Evolutionary conservation across 2,888 invertebrate species (phyloP), one percentile per base, ranked within the genome.

Genomic region (Euplagia quadripunctaria): DNA sequence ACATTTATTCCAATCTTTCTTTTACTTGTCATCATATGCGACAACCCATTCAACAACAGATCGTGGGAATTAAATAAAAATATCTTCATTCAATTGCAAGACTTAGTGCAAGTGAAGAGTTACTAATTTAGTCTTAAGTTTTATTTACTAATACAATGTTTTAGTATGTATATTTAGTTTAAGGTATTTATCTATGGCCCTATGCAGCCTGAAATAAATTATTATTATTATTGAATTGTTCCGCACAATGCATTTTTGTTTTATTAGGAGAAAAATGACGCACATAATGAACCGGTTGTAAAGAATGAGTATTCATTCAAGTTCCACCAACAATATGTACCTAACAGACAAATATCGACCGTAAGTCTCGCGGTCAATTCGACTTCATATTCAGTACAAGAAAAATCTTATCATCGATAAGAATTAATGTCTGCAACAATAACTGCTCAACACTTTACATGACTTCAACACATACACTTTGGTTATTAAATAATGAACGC

Each of bases 401-500:
- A 31, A 66, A 58, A 49, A 55, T 20, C 17, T 61, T 41, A 14
- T 20, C 43, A 42, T 72, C 68, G 68, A 72, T 68, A 72, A 72
- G 20, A 63, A 6, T 64, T 68, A 49, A 71, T 61, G 66, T 5
- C 12, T 52, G 63, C 20, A 43, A 65, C 17, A 17, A 64, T n/a
- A 31, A 63, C 43, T 14, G 64, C 41, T 58, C 64, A 17, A 64
- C 64, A 58, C 68, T 69, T 61, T 61, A 69, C 17, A 31, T 61
- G 43, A 61, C 58, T 81, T 79, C 75, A 72, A 78, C 77, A 78
- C 79, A 80, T 82, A 83, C 82, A 84, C 51, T 83, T 85, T 81
- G 85, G 87, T 86, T 82, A 85, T 86, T 84, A 87, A 89, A 90
- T 91, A 93, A 93, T 90, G 89, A 93, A 90, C 91, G 90, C 83